These are phyloP conservation scores for Monodelphis domestica DNA, from an alignment of 2,797 vertebrate species.

Conservation along the genomic window DNA sequence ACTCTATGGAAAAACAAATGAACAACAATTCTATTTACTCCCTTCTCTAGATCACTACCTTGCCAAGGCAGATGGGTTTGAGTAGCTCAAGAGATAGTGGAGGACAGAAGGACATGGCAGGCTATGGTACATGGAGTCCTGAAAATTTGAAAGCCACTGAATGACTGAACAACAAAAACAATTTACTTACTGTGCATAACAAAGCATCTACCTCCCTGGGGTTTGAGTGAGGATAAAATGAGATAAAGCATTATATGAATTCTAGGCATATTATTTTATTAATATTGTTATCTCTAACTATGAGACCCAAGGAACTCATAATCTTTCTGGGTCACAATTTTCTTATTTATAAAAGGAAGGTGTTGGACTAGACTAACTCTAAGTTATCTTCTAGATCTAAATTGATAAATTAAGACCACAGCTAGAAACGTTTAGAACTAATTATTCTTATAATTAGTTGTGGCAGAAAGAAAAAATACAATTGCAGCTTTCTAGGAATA, in stretches of 20 bases:
- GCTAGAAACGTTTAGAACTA: background rate
- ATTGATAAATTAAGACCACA: background rate
- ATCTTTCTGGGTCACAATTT: background rate
- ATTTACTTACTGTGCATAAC: background rate
- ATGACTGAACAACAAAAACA: no score
- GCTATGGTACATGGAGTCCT: no score
- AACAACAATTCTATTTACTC: no score
- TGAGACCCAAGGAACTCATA: background rate
- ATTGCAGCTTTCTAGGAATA: background rate
- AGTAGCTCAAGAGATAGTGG: no score
- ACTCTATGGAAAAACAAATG: no score
- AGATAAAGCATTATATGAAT: background rate
- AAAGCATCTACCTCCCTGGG: background rate
- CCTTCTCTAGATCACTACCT: no score
- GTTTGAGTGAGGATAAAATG: background rate
- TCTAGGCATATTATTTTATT: background rate
- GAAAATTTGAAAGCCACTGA: no score
- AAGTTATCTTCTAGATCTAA: background rate
- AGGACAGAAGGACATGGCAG: no score
- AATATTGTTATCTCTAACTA: background rate
- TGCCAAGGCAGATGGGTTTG: no score
- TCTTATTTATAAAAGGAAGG: background rate
- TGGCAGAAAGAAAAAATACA: background rate
- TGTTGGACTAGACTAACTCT: background rate
- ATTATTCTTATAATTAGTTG: background rate